phyloP scores from a whole-genome alignment of 2,113 vertebrate genomes.

The Neolamprologus caudopunctatus region DNA sequence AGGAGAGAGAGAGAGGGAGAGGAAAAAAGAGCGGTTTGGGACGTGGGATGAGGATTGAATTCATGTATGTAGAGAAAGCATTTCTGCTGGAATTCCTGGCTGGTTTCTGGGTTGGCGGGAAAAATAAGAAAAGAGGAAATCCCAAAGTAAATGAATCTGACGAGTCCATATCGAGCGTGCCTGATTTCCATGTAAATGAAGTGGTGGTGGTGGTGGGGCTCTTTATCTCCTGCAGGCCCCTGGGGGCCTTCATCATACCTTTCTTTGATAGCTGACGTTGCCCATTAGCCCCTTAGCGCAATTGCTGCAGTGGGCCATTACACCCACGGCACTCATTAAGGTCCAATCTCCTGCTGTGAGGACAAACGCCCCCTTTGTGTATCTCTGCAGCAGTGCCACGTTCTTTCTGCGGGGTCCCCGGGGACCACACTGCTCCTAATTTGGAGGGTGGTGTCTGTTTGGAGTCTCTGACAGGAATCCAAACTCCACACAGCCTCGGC shows the following conservation, averaged over 20 bases:
- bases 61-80: constrained; percentile 52
- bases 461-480: constrained; percentile 44
- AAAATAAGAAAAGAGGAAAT: constrained; percentile 55
- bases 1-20: background rate
- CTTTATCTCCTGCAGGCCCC: constrained; percentile 39
- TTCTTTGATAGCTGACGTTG: constrained; percentile 67
- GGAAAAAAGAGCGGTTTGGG: constrained; percentile 29
- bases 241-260: constrained; percentile 53
- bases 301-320: constrained; percentile 41
- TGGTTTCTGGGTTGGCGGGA: constrained; percentile 30
- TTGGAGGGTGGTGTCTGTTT: constrained; percentile 60
- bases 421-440: constrained; percentile 59
- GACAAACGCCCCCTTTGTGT: constrained; percentile 69
- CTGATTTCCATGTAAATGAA: constrained; percentile 74
- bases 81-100: constrained; percentile 46
- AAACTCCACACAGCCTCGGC: constrained; percentile 27
- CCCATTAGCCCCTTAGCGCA: constrained; percentile 55
- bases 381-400: constrained; percentile 38
- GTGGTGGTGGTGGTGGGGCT: background rate
- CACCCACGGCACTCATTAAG: constrained; percentile 64
- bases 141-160: constrained; percentile 73
- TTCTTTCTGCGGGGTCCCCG: constrained; percentile 45
- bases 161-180: constrained; percentile 66
- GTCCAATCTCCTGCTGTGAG: constrained; percentile 57
- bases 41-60: constrained; percentile 49